Base-by-base conservation (phyloP, 2,113 vertebrate species). In the Ascaphus truei region DNA sequence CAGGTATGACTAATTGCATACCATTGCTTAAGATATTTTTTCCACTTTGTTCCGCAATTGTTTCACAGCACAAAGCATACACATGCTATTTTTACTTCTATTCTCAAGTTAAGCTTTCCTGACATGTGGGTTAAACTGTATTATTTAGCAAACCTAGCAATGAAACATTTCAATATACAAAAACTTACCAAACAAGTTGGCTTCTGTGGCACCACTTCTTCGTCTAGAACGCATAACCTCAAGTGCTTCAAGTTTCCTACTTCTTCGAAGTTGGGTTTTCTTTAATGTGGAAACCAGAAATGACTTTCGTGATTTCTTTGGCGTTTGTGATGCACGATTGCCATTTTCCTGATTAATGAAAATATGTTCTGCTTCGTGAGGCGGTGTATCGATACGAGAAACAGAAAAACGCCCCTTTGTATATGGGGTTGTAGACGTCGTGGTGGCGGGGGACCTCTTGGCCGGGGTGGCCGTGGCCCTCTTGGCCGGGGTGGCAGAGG, bases 161-260 rank as follows among this genome's bases (percentile, higher is more conserved):
- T 30, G 27, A 64, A 23, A 39, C 3, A 2, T 7, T 20, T 3
- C 5, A 20, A 4, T 30, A 18, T 26, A 9, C 7, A 22, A 5
- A 75, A 68, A 81, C 79, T 48, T 76, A 95, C 94, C 89, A 79
- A 92, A 83, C 39, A 95, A 79, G 27, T 93, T 94, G 26, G 90
- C 91, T 30, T 76, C 81, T 15, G 93, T 93, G 30, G 93, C 84
- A 36, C 92, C 91, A 50, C 91, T 93, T 76, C 80, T 88, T 45
- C 92, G 85, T 52, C 63, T 82, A 8, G 84, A 75, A 5, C 45
- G 77, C 55, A 93, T 12, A 1, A 62, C 30, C 50, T 86, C 84
- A 9, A 81, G 52, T 41, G 76, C 52, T 2, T 77, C 79, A 36
- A 81, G 86, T 69, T 75, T 90, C 3, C 72, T 9, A 1, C 80